These are phyloP conservation scores for Ailurus styani DNA, from an alignment of 2,113 vertebrate genomes.

Conservation along the genomic window DNA sequence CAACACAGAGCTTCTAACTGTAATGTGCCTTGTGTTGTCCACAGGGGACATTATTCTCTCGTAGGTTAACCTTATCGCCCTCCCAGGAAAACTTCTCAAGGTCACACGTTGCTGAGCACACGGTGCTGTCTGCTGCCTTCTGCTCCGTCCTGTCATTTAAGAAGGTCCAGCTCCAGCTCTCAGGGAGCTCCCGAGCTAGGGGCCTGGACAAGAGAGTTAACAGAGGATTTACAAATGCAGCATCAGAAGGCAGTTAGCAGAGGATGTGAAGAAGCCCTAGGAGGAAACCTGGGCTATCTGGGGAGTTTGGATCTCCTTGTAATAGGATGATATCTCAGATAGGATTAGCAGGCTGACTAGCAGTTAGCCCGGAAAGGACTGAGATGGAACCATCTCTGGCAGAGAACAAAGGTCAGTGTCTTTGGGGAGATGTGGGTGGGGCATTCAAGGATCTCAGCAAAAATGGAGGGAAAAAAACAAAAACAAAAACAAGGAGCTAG, in stretches of 20 bases:
- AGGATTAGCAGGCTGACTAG: not conserved
- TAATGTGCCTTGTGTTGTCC: not conserved
- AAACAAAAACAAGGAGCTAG: not conserved
- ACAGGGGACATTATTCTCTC: not conserved
- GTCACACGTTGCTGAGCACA: fast-evolving
- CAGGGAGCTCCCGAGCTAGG: not conserved
- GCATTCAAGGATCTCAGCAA: not conserved
- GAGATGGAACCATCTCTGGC: not conserved
- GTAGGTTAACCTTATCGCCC: not conserved
- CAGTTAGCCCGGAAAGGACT: not conserved
- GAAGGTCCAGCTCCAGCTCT: not conserved
- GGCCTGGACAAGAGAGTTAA: not conserved
- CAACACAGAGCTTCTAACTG: not conserved
- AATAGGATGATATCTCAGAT: not conserved
- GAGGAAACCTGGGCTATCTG: not conserved
- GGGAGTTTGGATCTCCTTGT: not conserved
- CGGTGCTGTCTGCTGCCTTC: not conserved
- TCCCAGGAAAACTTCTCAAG: not conserved
- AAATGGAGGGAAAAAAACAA: not conserved
- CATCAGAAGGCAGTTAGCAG: not conserved
- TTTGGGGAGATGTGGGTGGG: fast-evolving
- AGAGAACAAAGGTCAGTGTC: not conserved
- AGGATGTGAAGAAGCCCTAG: not conserved
- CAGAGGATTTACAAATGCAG: not conserved
- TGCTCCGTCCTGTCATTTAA: not conserved